Conservation (phyloP, 2,113 vertebrate species). For the Salminus brasiliensis region DNA sequence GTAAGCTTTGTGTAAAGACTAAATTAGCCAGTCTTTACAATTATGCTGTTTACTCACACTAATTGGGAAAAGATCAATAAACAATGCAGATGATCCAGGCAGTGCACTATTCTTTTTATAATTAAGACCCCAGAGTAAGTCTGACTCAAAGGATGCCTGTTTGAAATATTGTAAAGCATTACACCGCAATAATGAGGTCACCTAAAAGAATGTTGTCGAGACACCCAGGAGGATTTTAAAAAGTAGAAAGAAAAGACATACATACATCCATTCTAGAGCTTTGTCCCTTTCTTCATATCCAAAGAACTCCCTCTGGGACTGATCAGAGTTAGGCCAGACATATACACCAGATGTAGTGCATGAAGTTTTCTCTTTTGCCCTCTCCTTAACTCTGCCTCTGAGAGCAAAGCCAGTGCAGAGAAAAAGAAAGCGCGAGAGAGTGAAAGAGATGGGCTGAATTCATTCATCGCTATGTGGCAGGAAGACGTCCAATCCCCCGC, state of each 20-base stretch:
- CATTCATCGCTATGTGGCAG: slow-evolving; percentile 49
- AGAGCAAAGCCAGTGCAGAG: slow-evolving; percentile 13
- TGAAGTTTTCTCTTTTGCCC: slow-evolving; percentile 42
- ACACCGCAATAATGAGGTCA: slow-evolving; percentile 38
- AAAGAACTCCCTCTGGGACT: slow-evolving; percentile 36
- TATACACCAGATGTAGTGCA: slow-evolving; percentile 44
- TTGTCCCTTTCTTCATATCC: slow-evolving; percentile 7
- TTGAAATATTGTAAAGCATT: slow-evolving; percentile 35
- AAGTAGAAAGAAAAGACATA: neutral
- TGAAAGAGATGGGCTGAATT: slow-evolving; percentile 39
- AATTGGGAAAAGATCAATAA: slow-evolving; percentile 35
- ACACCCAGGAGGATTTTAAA: slow-evolving; percentile 20
- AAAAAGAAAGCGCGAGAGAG: neutral
- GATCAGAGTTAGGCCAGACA: slow-evolving; percentile 49
- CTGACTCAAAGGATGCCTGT: slow-evolving; percentile 5
- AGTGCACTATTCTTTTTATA: slow-evolving; percentile 39
- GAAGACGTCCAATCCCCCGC: slow-evolving; percentile 43
- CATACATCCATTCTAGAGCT: slow-evolving; percentile 10
- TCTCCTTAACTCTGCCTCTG: slow-evolving; percentile 26
- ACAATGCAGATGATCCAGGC: slow-evolving; percentile 40
- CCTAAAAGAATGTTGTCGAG: slow-evolving; percentile 17
- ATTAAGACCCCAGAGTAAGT: slow-evolving; percentile 39
- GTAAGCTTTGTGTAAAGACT: neutral
- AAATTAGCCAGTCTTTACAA: slow-evolving; percentile 11
- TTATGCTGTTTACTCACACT: slow-evolving; percentile 5